Base-by-base conservation (phyloP, 2,888 invertebrate genomes). In the Trissolcus japonicus region DNA sequence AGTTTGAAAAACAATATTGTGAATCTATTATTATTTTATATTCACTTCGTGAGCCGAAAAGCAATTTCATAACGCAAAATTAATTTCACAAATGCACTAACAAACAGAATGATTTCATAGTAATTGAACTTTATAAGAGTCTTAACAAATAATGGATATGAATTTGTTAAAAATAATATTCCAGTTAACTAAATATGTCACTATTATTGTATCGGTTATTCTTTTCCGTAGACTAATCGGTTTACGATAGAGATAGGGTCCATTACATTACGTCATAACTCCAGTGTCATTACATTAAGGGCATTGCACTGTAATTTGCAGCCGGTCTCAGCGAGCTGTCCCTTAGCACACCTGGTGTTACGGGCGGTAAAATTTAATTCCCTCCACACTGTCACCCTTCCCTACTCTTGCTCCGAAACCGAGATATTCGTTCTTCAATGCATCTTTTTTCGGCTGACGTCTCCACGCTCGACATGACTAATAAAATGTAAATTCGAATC, bases 271-370 rank as follows among this genome's bases (percentile, higher is more conserved):
- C 65, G 56, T 53, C 66, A 66, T 75, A 71, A 78, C 61, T 69
- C 46, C 60, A 35, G 65, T 72, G 75, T 78, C 80, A 71, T 77
- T 71, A 65, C 71, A 57, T 77, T 62, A 77, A 82, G 81, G 81
- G 81, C 82, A 79, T 81, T 80, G 80, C 76, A 78, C 79, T 74
- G 79, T 73, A 80, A 80, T 80, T 68, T 75, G 77, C 79, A 81
- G 74, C 78, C 77, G 77, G 79, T 62, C 76, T 75, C 71, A 57
- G 13, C 65, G 61, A 73, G 57, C 68, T 74, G 81, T 81, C 79
- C 82, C 82, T 80, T 67, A 78, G 79, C 80, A 78, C 85, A 84
- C 83, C 84, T 85, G 85, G 83, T 76, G 79, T 81, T 78, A 74
- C 76, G 77, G 72, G 71, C 53, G 63, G 59, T 75, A 69, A 78